Conservation (phyloP, 2,888 invertebrate species). For the Megaustenia siamemsis region DNA sequence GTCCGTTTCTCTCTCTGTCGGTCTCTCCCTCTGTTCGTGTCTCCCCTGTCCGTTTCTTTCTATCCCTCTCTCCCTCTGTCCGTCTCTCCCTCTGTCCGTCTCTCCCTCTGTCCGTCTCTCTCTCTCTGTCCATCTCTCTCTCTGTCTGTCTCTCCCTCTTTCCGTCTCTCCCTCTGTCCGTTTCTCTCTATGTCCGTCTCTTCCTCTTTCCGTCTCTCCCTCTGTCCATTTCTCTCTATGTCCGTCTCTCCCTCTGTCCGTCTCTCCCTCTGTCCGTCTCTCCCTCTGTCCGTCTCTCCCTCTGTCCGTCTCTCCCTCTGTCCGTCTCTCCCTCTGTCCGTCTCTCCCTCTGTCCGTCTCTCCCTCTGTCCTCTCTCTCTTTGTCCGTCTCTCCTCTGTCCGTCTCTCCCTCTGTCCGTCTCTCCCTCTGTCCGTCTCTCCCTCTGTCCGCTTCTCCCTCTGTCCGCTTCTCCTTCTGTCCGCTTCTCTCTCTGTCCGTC, state of each 20-base stretch:
- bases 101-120: neutral
- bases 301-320: too few relatives aligned
- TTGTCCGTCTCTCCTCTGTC: neutral
- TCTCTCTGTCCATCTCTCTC: neutral
- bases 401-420: conserved; percentile 14
- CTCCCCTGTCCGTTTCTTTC: neutral
- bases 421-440: conserved; percentile 21
- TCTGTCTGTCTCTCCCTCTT: conserved; percentile 17
- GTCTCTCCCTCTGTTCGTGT: neutral
- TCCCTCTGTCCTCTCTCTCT: conserved; percentile 3
- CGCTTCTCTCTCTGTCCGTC: conserved; percentile 9
- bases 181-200: conserved; percentile 5
- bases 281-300: neutral
- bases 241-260: neutral
- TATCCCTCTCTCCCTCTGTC: conserved; percentile 3
- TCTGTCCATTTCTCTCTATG: neutral
- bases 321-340: neutral
- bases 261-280: neutral
- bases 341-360: conserved; percentile 4
- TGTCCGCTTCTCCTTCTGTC: neutral
- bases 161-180: conserved; percentile 11
- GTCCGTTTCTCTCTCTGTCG: too few relatives aligned
- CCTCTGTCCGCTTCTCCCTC: conserved; percentile 17
- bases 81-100: neutral
- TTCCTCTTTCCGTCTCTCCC: neutral